Percentiles rank a stretch among this genome's conserved stretches.
phyloP scores from a whole-genome alignment of 2,888 invertebrate species.

The Agonopterix alstromeriana region DNA sequence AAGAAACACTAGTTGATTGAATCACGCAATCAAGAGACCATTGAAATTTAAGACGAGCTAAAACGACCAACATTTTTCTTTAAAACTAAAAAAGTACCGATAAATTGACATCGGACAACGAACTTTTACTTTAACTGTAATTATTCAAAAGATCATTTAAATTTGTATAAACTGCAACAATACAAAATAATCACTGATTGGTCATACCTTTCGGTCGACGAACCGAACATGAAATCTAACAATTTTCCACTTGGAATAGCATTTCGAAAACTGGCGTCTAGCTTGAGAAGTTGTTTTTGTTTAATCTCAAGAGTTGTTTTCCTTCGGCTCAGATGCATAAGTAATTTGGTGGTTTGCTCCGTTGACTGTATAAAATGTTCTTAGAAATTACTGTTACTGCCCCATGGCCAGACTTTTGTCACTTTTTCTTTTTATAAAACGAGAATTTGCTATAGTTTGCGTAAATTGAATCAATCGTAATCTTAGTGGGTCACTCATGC shows the following conservation, averaged over 20 bases:
- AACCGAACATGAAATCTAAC: slow-evolving; percentile 57
- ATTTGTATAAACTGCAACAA: slow-evolving; percentile 9
- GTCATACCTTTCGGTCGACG: slow-evolving; percentile 55
- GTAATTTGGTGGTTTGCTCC: slow-evolving; percentile 23
- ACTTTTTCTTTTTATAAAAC: not conserved
- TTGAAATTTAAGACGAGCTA: no score
- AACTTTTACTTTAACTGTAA: no score
- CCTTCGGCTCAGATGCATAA: slow-evolving; percentile 1
- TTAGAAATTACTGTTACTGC: not conserved
- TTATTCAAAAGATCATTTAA: not conserved
- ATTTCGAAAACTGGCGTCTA: slow-evolving; percentile 57
- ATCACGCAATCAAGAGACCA: no score
- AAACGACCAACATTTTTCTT: no score
- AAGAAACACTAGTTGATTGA: no score
- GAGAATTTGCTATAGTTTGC: not conserved
- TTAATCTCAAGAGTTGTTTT: slow-evolving; percentile 5
- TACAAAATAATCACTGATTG: slow-evolving; percentile 46
- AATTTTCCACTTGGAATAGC: slow-evolving; percentile 59
- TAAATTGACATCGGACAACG: no score
- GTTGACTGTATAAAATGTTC: slow-evolving; percentile 26
- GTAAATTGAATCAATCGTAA: not conserved
- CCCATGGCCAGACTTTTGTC: slow-evolving; percentile 22
- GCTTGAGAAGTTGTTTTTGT: slow-evolving; percentile 14
- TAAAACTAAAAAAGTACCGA: no score
- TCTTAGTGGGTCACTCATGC: not conserved